Evolutionary conservation across 2,113 vertebrate genomes (phyloP), one percentile per base, ranked within the genome.

Genomic region (Xyrauchen texanus): DNA sequence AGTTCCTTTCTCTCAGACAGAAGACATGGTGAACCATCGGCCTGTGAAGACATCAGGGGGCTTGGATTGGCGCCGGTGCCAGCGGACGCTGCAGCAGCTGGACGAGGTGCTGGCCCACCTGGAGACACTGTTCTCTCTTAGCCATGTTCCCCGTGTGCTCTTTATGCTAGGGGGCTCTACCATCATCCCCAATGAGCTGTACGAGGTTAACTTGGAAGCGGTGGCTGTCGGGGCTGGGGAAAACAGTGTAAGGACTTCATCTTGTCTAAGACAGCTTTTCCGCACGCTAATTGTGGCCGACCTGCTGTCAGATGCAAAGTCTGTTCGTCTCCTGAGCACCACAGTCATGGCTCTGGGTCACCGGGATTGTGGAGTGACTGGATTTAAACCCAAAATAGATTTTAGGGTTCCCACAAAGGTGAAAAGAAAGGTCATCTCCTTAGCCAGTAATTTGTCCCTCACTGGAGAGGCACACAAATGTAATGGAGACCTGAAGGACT

Each of bases 361-460:
- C 89, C 93, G 97, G 0, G 86, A 96, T 71, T 97, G 97, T 16
- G 95, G 95, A 0, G 93, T 95, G 4, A 91, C 91, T 11, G 98
- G 96, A 96, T 98, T 99, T 82, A 89, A 91, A 81, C 98, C 98
- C 57, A 98, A 96, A 89, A 89, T 98, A 46, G 93, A 95, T 85
- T 99, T 96, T 81, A 94, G 92, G 86, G 90, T 96, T 64, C 97
- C 97, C 0, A 89, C 84, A 2, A 92, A 92, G 80, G 94, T 95
- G 16, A 95, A 93, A 83, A 95, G 93, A 53, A 87, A 95, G 69
- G 90, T 94, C 4, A 92, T 99, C 21, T 86, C 84, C 49, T 82
- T 99, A 85, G 94, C 94, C 60, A 94, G 93, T 34, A 91, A 90
- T 63, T 86, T 88, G 44, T 61, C 68, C 8, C 3, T 71, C 49